Base-by-base conservation (phyloP, 1,140 invertebrate species). In the Ruditapes philippinarum region DNA sequence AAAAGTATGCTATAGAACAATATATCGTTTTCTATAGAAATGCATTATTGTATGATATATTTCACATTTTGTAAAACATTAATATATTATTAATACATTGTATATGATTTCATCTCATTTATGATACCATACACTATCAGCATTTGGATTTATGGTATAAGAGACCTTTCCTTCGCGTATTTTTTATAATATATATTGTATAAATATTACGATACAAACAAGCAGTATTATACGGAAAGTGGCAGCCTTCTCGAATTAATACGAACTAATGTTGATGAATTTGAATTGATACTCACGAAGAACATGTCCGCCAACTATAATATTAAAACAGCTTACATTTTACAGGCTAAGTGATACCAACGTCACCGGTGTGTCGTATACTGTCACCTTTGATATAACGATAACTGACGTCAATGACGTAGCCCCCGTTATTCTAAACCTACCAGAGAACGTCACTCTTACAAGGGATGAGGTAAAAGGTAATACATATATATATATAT, bases 381-480 rank as follows among this genome's bases (percentile, higher is more conserved):
- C 45, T 25, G 74, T 78, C 28, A 78, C 74, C 28, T 78, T 78
- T 22, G 54, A 54, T 17, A 38, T 78, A 31, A 78, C 45, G 0
- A 54, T 78, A 19, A 78, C 45, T 14, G 74, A 78, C 28, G 74
- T 78, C 0, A 31, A 78, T 54, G 74, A 78, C 49, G 25, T 57
- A 51, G 28, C 42, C 0, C 74, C 74, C 0, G 36, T 25, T 7
- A 51, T 78, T 54, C 0, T 17, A 22, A 78, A 78, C 54, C 74
- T 78, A 0, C 74, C 74, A 5, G 11, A 38, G 11, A 78, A 78
- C 49, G 11, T 31, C 9, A 78, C 74, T 7, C 28, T 78, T 22
- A 36, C n/a, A 36, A 51, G 74, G 19, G 42, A 33, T 25, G n/a
- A n/a, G n/a, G n/a, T n/a, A n/a, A n/a, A n/a, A n/a, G n/a, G n/a